These are phyloP conservation scores for Micropoecilia bifurca DNA, from an alignment of 2,797 vertebrate species.

Conservation along the genomic window DNA sequence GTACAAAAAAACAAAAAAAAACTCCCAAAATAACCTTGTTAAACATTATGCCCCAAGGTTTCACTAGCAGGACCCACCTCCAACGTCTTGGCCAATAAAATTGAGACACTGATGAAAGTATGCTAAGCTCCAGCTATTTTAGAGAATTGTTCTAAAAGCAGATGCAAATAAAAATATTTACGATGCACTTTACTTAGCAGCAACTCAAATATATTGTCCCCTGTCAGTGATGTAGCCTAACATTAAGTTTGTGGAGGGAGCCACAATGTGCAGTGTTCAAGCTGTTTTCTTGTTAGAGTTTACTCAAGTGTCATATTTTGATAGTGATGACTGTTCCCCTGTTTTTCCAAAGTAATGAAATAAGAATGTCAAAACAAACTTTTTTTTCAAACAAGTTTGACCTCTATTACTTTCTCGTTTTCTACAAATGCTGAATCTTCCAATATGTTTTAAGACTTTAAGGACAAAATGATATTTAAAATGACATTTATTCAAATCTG, in stretches of 20 bases:
- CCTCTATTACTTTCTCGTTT: not conserved
- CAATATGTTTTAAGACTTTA: conserved; percentile 7
- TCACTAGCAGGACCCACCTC: not conserved
- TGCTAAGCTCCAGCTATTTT: not conserved
- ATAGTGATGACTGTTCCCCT: not conserved
- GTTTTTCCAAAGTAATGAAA: not conserved
- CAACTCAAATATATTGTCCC: not conserved
- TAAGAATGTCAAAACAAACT: not conserved
- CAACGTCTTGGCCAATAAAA: not conserved
- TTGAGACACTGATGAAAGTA: not conserved
- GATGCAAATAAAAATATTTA: not conserved
- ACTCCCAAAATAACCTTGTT: not conserved
- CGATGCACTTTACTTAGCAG: not conserved
- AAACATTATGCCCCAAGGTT: not conserved
- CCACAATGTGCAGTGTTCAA: not conserved
- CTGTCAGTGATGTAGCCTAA: not conserved
- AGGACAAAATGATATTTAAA: not conserved
- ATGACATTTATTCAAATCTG: not conserved
- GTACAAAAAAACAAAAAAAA: too few species aligned
- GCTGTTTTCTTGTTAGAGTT: not conserved
- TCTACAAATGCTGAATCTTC: not conserved
- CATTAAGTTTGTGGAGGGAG: not conserved
- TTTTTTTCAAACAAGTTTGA: not conserved
- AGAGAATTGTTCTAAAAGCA: not conserved
- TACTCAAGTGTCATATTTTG: not conserved